Base-by-base conservation (phyloP, 2,113 vertebrate genomes). In the Myrmophylax atrothorax region DNA sequence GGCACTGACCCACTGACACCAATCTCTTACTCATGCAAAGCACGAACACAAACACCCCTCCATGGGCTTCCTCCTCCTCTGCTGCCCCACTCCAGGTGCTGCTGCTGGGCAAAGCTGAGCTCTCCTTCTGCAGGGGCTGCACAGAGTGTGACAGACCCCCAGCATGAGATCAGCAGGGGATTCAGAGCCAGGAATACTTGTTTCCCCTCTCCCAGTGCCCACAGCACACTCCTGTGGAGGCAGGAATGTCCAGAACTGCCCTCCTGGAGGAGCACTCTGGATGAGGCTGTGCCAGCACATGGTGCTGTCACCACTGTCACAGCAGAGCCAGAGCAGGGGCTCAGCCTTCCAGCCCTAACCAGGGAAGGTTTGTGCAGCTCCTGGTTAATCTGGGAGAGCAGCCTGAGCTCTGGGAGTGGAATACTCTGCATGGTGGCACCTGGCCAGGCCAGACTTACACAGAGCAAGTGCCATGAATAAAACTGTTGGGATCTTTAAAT, bases 1-100 rank as follows among this genome's bases (percentile, higher is more conserved):
- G 92, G 84, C 94, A n/a, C 29, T 93, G 87, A 90, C 93, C 95
- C 94, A 96, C 49, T 95, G 95, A 96, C 91, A 94, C 62, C 6
- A 14, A 86, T 92, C 37, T 31, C 77, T 88, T 37, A 49, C 87
- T 88, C 85, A 44, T 14, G 46, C 77, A 70, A 60, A 91, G 87
- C 25, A 37, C 84, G 93, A 94, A 94, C 83, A 75, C 53, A 70
- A 77, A 59, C 87, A 70, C 62, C 22, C 14, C 42, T 22, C 11
- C 37, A 0, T 4, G 1, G 31, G 55, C 49, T 75, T 81, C 63
- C 63, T 47, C 83, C 59, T 84, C 84, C 73, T 64, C 59, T 26
- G 2, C 76, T 42, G 44, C 80, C 7, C 52, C 44, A 22, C 47
- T 33, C 40, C 2, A 73, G 35, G 1, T 44, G 52, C 60, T 76